Conservation (phyloP, 2,797 vertebrate species). For the Neosalanx taihuensis region DNA sequence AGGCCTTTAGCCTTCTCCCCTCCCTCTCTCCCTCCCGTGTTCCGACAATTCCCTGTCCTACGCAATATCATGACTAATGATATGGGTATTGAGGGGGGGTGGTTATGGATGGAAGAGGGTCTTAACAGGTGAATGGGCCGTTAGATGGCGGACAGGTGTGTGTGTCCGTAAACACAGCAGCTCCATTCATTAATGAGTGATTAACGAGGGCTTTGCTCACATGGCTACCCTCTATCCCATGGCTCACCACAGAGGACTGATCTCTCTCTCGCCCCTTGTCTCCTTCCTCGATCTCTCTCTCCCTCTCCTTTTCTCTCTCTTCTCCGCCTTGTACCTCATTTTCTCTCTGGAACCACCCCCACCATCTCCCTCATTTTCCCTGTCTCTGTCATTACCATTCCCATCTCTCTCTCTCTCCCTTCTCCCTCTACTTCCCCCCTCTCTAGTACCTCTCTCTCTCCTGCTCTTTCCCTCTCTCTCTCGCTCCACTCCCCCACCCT, state of each 20-base stretch:
- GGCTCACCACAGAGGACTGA: conserved; percentile 33
- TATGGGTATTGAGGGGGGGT: background rate
- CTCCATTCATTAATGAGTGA: conserved; percentile 56
- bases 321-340: too few species aligned
- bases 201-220: conserved; percentile 49
- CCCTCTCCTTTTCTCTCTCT: background rate
- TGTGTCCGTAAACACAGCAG: conserved; percentile 35
- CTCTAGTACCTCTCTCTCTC: background rate
- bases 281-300: background rate
- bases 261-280: background rate
- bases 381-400: too few species aligned
- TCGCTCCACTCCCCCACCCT: background rate
- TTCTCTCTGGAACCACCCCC: background rate
- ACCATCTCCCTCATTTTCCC: too few species aligned
- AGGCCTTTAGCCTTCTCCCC: background rate
- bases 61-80: conserved; percentile 2
- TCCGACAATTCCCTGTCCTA: background rate
- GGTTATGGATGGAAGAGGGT: background rate
- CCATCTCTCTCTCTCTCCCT: too few species aligned
- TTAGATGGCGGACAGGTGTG: conserved; percentile 1
- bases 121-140: background rate
- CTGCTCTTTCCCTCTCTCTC: background rate
- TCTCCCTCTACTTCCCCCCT: background rate
- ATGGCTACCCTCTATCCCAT: conserved; percentile 42
- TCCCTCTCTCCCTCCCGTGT: background rate